Percentiles rank a stretch among this genome's conserved stretches.
phyloP scores from a whole-genome alignment of 2,113 vertebrate species.

The Notarius quadriscutis region DNA sequence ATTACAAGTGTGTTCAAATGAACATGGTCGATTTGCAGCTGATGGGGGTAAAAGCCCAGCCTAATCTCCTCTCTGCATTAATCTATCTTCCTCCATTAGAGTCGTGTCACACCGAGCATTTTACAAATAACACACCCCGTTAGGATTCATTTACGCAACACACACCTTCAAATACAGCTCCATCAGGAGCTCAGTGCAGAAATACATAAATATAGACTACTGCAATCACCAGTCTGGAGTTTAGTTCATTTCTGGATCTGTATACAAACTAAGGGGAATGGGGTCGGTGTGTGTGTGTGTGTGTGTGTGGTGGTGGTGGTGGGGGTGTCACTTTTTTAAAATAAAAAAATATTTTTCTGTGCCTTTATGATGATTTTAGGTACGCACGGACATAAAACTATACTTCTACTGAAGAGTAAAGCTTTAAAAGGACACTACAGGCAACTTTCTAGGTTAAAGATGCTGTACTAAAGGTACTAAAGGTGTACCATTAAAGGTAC shows the following conservation, averaged over 20 bases:
- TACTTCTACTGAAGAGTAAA: not conserved
- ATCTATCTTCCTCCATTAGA: slow-evolving; percentile 62
- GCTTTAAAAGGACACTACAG: not conserved
- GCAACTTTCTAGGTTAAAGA: not conserved
- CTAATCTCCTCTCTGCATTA: slow-evolving; percentile 78
- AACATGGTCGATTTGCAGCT: slow-evolving; percentile 68
- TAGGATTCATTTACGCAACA: slow-evolving; percentile 48
- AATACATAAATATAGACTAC: not conserved
- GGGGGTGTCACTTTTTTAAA: not conserved
- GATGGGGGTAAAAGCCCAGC: slow-evolving; percentile 75
- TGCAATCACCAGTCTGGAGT: not conserved
- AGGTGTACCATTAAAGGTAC: not conserved
- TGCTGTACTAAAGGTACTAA: not conserved
- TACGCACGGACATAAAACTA: not conserved
- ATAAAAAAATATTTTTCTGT: not conserved
- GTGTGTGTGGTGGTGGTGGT: no score
- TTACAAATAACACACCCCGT: slow-evolving; percentile 68
- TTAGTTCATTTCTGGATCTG: not conserved
- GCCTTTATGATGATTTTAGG: not conserved
- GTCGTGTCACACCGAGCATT: slow-evolving; percentile 70
- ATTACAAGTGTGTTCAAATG: slow-evolving; percentile 71
- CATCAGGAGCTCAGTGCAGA: slow-evolving; percentile 18
- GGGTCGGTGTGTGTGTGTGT: no score
- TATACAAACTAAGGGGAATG: not conserved
- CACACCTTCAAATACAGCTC: slow-evolving; percentile 8